These are phyloP conservation scores for Oryzias javanicus DNA, from an alignment of 2,113 vertebrate genomes.

Conservation along the genomic window DNA sequence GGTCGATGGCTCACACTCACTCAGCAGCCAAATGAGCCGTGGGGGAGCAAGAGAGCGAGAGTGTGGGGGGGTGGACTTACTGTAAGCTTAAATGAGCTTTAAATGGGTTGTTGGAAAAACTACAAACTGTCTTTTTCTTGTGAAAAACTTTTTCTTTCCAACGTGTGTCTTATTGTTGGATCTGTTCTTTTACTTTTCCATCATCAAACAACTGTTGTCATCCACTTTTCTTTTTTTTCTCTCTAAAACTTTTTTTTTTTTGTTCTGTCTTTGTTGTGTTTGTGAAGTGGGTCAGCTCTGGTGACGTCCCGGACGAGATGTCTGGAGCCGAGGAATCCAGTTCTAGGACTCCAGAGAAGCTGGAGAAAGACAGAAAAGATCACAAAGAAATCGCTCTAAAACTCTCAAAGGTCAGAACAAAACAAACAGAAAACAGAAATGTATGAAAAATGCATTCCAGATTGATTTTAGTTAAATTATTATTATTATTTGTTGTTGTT, in stretches of 20 bases:
- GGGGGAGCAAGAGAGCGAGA: slow-evolving; percentile 4
- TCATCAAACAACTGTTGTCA: neutral
- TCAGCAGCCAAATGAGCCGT: slow-evolving; percentile 55
- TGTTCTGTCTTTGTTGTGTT: neutral
- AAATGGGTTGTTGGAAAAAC: slow-evolving; percentile 21
- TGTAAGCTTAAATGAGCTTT: slow-evolving; percentile 37
- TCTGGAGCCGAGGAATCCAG: slow-evolving; percentile 82
- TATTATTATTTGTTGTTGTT: too few relatives aligned
- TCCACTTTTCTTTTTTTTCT: neutral
- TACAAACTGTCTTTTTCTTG: neutral
- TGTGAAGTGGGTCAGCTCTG: slow-evolving; percentile 69
- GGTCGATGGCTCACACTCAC: slow-evolving; percentile 59
- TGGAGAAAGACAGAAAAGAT: slow-evolving; percentile 81
- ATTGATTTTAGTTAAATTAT: too few relatives aligned
- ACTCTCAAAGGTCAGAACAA: slow-evolving; percentile 83
- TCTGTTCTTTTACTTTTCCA: too few relatives aligned
- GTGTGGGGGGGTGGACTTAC: slow-evolving; percentile 8
- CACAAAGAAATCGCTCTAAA: slow-evolving; percentile 81
- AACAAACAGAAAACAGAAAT: neutral
- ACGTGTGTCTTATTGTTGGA: too few relatives aligned
- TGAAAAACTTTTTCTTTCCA: neutral
- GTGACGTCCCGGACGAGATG: slow-evolving; percentile 81
- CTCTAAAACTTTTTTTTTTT: neutral
- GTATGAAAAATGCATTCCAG: too few relatives aligned
- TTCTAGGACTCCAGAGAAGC: slow-evolving; percentile 80